Evolutionary conservation across 2,888 invertebrate species (phyloP).

Genomic region (Disparrhopalites patrizii): DNA sequence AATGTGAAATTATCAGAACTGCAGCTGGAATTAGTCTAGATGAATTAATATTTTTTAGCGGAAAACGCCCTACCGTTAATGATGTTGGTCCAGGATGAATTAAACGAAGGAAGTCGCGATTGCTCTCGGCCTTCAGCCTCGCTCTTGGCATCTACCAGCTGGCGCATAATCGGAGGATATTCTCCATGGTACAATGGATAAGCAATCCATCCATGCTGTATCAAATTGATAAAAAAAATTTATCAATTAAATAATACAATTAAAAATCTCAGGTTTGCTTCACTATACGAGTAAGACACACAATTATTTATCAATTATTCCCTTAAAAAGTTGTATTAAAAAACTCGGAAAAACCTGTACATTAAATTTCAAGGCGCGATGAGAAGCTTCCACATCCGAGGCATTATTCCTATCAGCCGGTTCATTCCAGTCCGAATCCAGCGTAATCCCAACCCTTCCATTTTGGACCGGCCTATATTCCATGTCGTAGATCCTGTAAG

Average conservation of each 20-base stretch:
- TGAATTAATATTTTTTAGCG: neutral
- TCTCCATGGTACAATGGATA: constrained; percentile 41
- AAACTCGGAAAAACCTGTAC: constrained; percentile 16
- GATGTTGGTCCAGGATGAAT: constrained; percentile 33
- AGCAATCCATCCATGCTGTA: constrained; percentile 42
- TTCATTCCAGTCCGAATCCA: constrained; percentile 35
- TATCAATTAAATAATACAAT: neutral
- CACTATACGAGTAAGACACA: no score
- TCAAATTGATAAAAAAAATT: neutral
- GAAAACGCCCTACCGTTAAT: constrained; percentile 35
- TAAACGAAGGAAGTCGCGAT: constrained; percentile 40
- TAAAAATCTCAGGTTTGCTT: no score
- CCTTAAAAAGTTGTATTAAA: no score
- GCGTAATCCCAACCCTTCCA: constrained; percentile 30
- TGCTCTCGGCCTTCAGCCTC: constrained; percentile 33
- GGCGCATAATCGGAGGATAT: constrained; percentile 42
- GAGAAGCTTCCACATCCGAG: constrained; percentile 31
- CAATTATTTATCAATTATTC: no score
- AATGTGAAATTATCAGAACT: neutral
- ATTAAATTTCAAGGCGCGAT: constrained; percentile 33
- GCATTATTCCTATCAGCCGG: constrained; percentile 24
- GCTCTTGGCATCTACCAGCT: constrained; percentile 36
- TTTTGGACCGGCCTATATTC: constrained; percentile 16
- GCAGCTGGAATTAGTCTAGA: neutral
- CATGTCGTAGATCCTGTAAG: constrained; percentile 29